These are phyloP conservation scores for Gandaritis pyraliata DNA, from an alignment of 2,888 invertebrate genomes.

Conservation along the genomic window DNA sequence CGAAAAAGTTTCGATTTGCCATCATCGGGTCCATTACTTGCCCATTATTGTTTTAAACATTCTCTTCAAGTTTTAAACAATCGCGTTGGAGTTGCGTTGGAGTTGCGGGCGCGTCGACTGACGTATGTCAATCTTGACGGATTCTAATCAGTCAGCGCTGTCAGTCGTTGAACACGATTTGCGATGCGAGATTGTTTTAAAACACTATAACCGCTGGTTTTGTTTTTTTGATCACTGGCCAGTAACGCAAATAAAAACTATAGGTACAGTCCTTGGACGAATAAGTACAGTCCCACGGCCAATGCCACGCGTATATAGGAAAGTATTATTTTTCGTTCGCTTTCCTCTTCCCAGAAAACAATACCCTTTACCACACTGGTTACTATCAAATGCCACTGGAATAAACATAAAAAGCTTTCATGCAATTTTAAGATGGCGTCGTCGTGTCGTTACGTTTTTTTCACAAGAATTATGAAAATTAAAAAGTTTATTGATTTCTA, in stretches of 20 bases:
- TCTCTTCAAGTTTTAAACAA: constrained; percentile 33
- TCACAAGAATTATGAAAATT: not conserved
- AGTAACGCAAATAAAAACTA: too few species aligned
- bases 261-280: too few species aligned
- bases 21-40: constrained; percentile 45
- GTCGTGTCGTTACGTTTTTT: not conserved
- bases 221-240: not conserved
- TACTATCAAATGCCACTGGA: too few species aligned
- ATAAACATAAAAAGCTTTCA: too few species aligned
- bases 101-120: constrained; percentile 44
- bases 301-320: too few species aligned
- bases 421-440: not conserved
- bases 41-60: constrained; percentile 46
- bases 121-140: constrained; percentile 47
- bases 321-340: too few species aligned
- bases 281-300: too few species aligned
- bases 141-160: constrained; percentile 29
- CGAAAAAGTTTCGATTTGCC: constrained; percentile 40
- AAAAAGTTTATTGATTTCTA: constrained; percentile 18
- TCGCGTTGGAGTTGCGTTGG: constrained; percentile 34
- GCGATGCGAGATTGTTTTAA: not conserved
- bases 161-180: constrained; percentile 25
- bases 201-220: not conserved
- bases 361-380: too few species aligned
- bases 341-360: too few species aligned